A percentile compares a stretch with the other conserved stretches of the same genome.
Conservation (phyloP, 2,888 invertebrate genomes). For the Luffia ferchaultella region DNA sequence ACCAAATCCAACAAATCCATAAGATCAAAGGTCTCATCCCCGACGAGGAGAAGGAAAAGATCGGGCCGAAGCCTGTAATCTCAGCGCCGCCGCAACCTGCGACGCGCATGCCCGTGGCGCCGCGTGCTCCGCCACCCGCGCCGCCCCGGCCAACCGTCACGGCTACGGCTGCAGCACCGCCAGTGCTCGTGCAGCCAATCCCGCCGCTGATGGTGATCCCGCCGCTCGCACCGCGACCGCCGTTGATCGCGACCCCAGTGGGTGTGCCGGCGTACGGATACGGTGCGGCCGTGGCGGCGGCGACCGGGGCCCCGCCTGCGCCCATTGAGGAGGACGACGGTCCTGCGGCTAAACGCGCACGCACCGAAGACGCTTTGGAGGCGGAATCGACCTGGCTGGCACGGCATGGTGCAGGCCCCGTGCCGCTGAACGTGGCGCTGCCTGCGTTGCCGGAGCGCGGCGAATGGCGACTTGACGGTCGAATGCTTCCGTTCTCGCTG, state of each 20-base stretch:
- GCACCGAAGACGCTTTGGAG: constrained; percentile 92
- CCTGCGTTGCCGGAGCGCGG: constrained; percentile 88
- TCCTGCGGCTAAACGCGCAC: constrained; percentile 85
- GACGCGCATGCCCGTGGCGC: constrained; percentile 20
- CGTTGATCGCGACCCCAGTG: constrained; percentile 47
- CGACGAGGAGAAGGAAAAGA: constrained; percentile 96
- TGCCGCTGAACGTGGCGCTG: constrained; percentile 69
- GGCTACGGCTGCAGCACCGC: constrained; percentile 20
- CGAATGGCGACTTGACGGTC: constrained; percentile 96
- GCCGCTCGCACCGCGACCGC: constrained; percentile 43
- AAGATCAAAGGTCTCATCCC: constrained; percentile 87
- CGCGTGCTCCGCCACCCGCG: constrained; percentile 10
- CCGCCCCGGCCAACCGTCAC: constrained; percentile 16
- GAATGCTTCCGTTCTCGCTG: constrained; percentile 80
- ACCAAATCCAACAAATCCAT: constrained; percentile 97
- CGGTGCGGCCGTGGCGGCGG: constrained; percentile 22
- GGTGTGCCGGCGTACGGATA: constrained; percentile 28
- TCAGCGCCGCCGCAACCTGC: constrained; percentile 29
- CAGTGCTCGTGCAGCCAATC: constrained; percentile 37
- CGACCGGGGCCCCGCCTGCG: constrained; percentile 2
- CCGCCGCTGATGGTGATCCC: constrained; percentile 64
- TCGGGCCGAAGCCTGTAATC: constrained; percentile 85
- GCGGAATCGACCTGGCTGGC: constrained; percentile 74
- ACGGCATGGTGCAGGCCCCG: constrained; percentile 28
- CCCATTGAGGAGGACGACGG: constrained; percentile 73